Evolutionary conservation across 92 coral and sea anemone species (phyloP), one percentile per base, ranked within the genome.

Genomic region (Diadumene lineata): DNA sequence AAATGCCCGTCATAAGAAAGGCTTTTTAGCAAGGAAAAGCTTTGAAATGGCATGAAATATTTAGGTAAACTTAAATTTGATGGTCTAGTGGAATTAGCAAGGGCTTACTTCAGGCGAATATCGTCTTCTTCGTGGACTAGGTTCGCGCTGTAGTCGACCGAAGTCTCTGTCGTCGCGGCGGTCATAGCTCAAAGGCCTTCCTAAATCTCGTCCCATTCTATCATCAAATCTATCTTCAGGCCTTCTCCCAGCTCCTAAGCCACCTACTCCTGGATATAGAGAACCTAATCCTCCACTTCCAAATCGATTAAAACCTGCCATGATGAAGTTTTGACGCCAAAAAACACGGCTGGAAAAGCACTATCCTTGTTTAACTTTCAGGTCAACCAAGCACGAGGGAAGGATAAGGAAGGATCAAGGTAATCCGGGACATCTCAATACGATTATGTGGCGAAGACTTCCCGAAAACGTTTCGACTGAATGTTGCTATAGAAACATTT

Each of bases 71-170:
- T 13, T 38, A 25, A 31, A 38, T 13, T 29, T 28, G 31, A 28
- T 26, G 34, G 53, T 48, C 28, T 31, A 70, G 43, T 31, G 50
- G 1, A 23, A 7, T 11, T 72, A 1, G 0, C 46, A 24, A 32
- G 60, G 23, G 79, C 84, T 79, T 79, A 79, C 84, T 56, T 79
- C 78, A n/a, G 84, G 84, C 44, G 84, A 79, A 79, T 70, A 79
- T 70, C 84, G 43, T 19, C 78, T 38, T 57, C 77, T 58, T 60
- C 84, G 61, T 2, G 84, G 78, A 28, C 78, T 72, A 6, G 68
- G 50, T n/a, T 62, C 78, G 57, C 78, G 29, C 26, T 21, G 64
- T 22, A 58, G 83, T 43, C 71, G 70, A 7, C 70, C 71, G 63
- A 74, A 62, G 63, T 74, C 79, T 9, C 77, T 31, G 29, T 72